phyloP scores from a whole-genome alignment of 2,888 invertebrate genomes.

The Ischnura elegans region DNA sequence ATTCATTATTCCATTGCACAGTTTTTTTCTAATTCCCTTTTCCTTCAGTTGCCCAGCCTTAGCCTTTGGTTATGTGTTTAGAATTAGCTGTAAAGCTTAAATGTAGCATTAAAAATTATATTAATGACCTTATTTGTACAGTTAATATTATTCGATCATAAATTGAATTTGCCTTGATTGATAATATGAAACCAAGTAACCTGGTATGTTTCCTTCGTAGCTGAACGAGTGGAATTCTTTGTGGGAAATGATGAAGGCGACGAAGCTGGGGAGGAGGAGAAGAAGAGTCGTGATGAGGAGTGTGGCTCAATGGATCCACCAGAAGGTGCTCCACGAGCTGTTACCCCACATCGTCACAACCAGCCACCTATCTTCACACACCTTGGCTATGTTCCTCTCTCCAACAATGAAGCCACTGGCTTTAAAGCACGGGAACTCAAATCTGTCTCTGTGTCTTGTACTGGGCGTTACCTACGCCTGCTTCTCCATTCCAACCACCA shows the following conservation, averaged over 20 bases:
- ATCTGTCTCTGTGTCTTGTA: slow-evolving; percentile 88
- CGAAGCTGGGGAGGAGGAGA: slow-evolving; percentile 70
- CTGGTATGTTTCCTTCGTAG: slow-evolving; percentile 76
- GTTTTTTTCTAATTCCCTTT: too few species aligned
- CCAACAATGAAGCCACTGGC: slow-evolving; percentile 88
- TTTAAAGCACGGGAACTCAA: slow-evolving; percentile 91
- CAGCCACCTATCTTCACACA: slow-evolving; percentile 81
- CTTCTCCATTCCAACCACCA: slow-evolving; percentile 90
- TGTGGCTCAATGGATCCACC: not conserved
- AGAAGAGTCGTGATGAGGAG: slow-evolving; percentile 63
- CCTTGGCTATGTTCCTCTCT: slow-evolving; percentile 87
- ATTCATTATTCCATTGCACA: too few species aligned
- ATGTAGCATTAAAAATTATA: too few species aligned
- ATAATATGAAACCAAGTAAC: too few species aligned
- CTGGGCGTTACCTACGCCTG: slow-evolving; percentile 89
- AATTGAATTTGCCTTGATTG: too few species aligned
- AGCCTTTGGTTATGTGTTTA: too few species aligned
- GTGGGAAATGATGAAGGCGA: slow-evolving; percentile 79
- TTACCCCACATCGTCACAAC: slow-evolving; percentile 1
- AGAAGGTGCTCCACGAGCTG: not conserved
- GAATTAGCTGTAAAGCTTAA: too few species aligned
- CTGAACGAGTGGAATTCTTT: slow-evolving; percentile 87
- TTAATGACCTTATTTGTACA: too few species aligned
- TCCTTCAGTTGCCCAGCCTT: too few species aligned
- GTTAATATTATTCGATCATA: too few species aligned